Base-by-base conservation (phyloP, 1,140 invertebrate species). In the Drosophila persimilis region DNA sequence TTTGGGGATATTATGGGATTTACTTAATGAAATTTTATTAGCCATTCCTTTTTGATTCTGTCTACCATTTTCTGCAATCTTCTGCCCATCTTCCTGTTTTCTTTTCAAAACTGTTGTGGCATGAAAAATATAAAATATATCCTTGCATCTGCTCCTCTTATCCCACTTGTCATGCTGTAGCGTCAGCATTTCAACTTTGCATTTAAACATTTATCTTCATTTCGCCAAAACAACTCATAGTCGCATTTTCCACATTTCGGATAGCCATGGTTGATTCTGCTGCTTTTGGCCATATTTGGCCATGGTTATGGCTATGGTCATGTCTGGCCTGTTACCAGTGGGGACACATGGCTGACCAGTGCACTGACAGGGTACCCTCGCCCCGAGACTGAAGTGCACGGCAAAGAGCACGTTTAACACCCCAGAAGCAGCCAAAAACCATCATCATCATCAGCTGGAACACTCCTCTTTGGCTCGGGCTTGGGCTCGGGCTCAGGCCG, bases 121-220 rank as follows among this genome's bases (percentile, higher is more conserved):
- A 5, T 13, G 4, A 39, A 39, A 11, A 4, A 39, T 39, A 39
- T 39, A 39, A 39, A 39, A 39, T 39, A 13, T 39, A 39, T 39
- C 35, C 35, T 45, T 58, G n/a, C 41, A 35, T 24, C 13, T 7
- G 22, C 43, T 22, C 4, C 24, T 55, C 41, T 55, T 26, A 60
- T 50, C 78, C 53, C 50, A 55, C 52, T 55, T 71, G 22, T 64
- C 63, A 65, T 41, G 24, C 35, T 24, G 26, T 64, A 60, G 26
- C 63, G 13, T 22, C n/a, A 22, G 54, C 59, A 48, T 64, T 85
- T 69, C 62, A 85, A 73, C 76, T 84, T 85, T 67, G 65, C 66
- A 84, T 69, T 80, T 53, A 66, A 85, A 70, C 80, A 84, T 85
- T 85, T 76, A 85, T 85, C 80, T 76, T 80, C 66, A 76, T 85